Evolutionary conservation across 2,797 vertebrate genomes (phyloP), one percentile per base, ranked within the genome.

Genomic region (Acomys russatus): DNA sequence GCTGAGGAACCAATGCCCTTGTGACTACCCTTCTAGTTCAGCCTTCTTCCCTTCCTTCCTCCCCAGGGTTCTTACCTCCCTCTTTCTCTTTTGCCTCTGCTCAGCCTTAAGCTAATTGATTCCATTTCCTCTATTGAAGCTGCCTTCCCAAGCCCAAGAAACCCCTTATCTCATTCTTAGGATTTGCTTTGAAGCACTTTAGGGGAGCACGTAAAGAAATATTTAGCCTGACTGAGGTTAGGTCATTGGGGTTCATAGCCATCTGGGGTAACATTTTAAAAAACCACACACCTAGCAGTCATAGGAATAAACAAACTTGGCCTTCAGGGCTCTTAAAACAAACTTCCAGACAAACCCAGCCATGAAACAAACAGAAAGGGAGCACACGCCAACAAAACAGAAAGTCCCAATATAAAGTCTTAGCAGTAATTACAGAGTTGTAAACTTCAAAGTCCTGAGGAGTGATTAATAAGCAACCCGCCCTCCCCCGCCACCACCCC

Each of bases 311-410:
- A 74, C 54, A 35, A 25, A 49, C n/a, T 33, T 63, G 14, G 49
- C 30, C 64, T 76, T 83, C 49, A 17, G 92, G 74, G n/a, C n/a
- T 49, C 38, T 82, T 66, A 38, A 22, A 91, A 79, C 38, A 79
- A 61, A 71, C 85, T 73, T 71, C 35, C 59, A 88, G 78, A 92
- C 68, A 94, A 95, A 51, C 35, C 14, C 4, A 78, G 80, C 77
- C 84, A 33, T n/a, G 63, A 91, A 78, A 71, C 9, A 73, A 59
- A 78, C 78, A 68, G 79, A 59, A 68, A 54, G 28, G 54, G 28
- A 63, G 61, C 33, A 71, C 51, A 90, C 7, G 74, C 33, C 49
- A 74, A 82, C 78, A 79, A 89, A 89, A 94, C 68, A 70, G 56
- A 87, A 92, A 79, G 23, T 33, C n/a, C 63, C 64, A 71, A 38